Percentiles rank a stretch among this genome's conserved stretches.
phyloP scores from a whole-genome alignment of 2,797 vertebrate genomes.

The Schizothorax lantsangensis region DNA sequence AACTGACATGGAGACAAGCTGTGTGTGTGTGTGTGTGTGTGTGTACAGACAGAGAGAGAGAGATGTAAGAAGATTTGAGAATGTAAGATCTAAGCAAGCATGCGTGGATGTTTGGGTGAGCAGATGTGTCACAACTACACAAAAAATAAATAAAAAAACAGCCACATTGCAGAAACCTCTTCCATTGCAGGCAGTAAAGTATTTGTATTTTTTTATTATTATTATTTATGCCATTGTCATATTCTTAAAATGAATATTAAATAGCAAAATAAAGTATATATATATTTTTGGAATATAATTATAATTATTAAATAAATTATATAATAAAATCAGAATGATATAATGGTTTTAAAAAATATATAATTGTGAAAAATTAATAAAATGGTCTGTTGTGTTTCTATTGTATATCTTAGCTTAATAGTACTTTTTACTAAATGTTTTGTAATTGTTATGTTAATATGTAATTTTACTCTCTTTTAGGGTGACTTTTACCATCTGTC shows the following conservation, averaged over 20 bases:
- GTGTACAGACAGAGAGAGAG: neutral
- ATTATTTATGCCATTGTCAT: neutral
- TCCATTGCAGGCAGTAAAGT: neutral
- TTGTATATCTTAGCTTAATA: too few species aligned
- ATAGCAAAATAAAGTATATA: neutral
- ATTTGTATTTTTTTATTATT: neutral
- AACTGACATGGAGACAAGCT: constrained; percentile 49
- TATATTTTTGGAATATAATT: neutral
- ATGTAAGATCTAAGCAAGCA: neutral
- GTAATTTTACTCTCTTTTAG: too few species aligned
- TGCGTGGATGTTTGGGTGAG: neutral
- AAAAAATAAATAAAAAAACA: neutral
- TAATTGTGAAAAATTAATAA: neutral
- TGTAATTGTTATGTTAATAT: too few species aligned
- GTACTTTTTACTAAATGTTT: too few species aligned
- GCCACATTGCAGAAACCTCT: neutral
- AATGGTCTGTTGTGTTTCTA: too few species aligned
- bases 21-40: constrained; percentile 23
- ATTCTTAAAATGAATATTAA: neutral
- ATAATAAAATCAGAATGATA: neutral
- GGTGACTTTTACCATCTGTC: too few species aligned
- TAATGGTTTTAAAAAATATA: neutral
- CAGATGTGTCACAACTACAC: constrained; percentile 3
- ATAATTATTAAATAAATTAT: neutral
- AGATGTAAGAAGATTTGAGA: neutral